A percentile compares a stretch with the other conserved stretches of the same genome.
Conservation (phyloP, 2,888 invertebrate species). For the Molanna angustata region DNA sequence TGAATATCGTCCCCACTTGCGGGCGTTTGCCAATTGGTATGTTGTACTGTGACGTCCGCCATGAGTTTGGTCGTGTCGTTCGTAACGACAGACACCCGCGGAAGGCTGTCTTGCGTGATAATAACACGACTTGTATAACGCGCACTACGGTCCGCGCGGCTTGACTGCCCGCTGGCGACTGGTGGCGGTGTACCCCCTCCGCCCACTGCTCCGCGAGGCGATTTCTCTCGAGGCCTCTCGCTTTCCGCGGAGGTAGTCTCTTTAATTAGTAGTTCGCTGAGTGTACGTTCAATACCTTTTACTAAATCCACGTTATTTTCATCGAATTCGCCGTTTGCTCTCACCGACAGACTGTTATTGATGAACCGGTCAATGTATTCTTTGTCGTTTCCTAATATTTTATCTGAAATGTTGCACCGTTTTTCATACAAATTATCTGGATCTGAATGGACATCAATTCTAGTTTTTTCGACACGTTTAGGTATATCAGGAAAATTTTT, state of each 20-base stretch:
- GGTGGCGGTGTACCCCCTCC: conserved; percentile 46
- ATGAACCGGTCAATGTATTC: conserved; percentile 2
- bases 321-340: conserved; percentile 32
- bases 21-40: conserved; percentile 61
- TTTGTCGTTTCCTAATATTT: background rate
- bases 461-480: conserved; percentile 17
- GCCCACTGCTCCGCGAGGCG: conserved; percentile 36
- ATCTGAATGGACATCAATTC: conserved; percentile 22
- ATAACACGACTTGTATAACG: conserved; percentile 86
- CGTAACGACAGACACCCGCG: conserved; percentile 65
- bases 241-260: conserved; percentile 45
- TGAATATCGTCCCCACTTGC: conserved; percentile 35
- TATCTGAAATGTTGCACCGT: background rate
- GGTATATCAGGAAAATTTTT: background rate
- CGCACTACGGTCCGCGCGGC: conserved; percentile 55
- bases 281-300: conserved; percentile 55
- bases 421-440: conserved; percentile 9
- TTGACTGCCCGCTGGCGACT: conserved; percentile 56
- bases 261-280: conserved; percentile 56
- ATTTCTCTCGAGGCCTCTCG: conserved; percentile 44
- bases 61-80: conserved; percentile 72
- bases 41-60: conserved; percentile 62
- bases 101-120: conserved; percentile 71
- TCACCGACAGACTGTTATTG: conserved; percentile 15
- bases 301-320: conserved; percentile 43